phyloP scores from a whole-genome alignment of 2,113 vertebrate species.

The Brevimyrus niger region DNA sequence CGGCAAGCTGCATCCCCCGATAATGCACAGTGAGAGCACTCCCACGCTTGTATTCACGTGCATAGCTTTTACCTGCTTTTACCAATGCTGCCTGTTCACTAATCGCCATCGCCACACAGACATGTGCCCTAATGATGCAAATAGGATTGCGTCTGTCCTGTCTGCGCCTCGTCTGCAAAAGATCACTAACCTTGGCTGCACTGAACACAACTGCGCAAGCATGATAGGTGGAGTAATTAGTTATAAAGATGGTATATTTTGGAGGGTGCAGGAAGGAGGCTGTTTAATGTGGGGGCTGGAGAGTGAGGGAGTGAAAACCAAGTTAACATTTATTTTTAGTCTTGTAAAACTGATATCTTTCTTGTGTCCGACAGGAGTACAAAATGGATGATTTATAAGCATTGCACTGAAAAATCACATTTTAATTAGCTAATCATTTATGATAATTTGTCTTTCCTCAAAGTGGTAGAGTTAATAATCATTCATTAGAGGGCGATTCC shows the following conservation, averaged over 20 bases:
- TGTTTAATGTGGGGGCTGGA: slow-evolving; percentile 42
- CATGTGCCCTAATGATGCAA: neutral
- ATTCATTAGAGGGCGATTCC: slow-evolving; percentile 60
- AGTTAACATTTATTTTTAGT: slow-evolving; percentile 51
- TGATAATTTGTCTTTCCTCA: slow-evolving; percentile 65
- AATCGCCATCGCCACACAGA: neutral
- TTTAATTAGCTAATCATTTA: slow-evolving; percentile 67
- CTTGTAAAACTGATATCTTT: slow-evolving; percentile 60
- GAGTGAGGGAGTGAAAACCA: slow-evolving; percentile 44
- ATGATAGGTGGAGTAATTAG: neutral
- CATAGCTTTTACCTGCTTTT: neutral
- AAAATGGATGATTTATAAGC: slow-evolving; percentile 67
- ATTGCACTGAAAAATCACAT: slow-evolving; percentile 61
- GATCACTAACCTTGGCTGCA: slow-evolving; percentile 37
- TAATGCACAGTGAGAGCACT: neutral
- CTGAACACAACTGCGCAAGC: slow-evolving; percentile 53
- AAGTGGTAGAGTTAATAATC: slow-evolving; percentile 62
- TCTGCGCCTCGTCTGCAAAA: neutral
- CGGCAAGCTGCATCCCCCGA: neutral
- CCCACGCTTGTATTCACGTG: neutral
- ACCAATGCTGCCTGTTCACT: neutral
- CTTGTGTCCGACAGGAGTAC: slow-evolving; percentile 55
- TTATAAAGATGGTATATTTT: neutral
- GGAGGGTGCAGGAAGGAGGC: slow-evolving; percentile 15
- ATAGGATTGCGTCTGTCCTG: neutral